Base-by-base conservation (phyloP, 1,140 invertebrate genomes). In the Dendrolimus kikuchii region DNA sequence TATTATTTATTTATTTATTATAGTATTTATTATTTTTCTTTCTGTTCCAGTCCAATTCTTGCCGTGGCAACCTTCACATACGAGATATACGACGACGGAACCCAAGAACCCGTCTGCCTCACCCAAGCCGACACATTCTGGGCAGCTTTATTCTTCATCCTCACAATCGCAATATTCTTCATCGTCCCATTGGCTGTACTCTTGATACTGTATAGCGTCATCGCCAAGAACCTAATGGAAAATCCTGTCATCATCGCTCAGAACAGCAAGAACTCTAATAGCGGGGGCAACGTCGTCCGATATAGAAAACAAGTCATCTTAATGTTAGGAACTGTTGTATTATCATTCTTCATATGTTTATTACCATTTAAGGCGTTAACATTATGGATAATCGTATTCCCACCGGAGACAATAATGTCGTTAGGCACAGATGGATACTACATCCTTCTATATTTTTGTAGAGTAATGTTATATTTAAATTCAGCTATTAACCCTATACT, bases 261-360 rank as follows among this genome's bases (percentile, higher is more conserved):
- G n/a, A 84, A 90, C 58, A 86, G 81, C 43, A 90, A 90, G 62
- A 88, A 88, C 61, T 69, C 88, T 8, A 78, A 65, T 51, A 79
- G 82, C 9, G 63, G 75, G 4, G 84, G 82, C 42, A 87, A 83
- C 48, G 83, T 86, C 7, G 66, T 91, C 36, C 69, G 89, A 51
- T 93, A 93, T 52, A 89, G 92, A 46, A 93, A 93, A 71, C 92
- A 93, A 86, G 92, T 93, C n/a, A 94, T 98, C 6, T 71, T 95
- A 23, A 98, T 97, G 95, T 86, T 98, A 7, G 95, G 93, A 5
- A 94, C 95, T 2, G 96, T 98, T 0, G 95, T 98, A 0, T 71
- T 94, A n/a, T 93, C 94, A 7, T 98, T 98, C 81, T 98, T 98
- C 78, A 85, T 97, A 38, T 97, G 95, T 71, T 88, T 98, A 37